Conservation (phyloP, 2,888 invertebrate genomes). For the Cheilosia pagana region DNA sequence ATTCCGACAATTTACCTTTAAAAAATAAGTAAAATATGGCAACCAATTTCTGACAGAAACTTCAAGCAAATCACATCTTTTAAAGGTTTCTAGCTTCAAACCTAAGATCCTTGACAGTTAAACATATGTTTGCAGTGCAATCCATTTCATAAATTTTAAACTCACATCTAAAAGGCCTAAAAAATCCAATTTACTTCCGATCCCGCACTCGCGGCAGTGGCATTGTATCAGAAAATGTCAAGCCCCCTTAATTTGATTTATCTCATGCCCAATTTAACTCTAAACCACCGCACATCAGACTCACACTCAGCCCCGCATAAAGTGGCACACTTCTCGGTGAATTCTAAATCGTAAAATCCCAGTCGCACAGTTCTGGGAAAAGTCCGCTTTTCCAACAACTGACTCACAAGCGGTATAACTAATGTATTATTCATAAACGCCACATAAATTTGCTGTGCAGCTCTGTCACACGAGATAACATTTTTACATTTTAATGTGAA, state of each 20-base stretch:
- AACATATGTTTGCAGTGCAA: no score
- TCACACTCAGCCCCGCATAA: neutral
- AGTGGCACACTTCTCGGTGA: conserved; percentile 2
- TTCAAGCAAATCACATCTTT: no score
- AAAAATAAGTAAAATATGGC: no score
- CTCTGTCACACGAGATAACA: conserved; percentile 50
- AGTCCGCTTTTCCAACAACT: conserved; percentile 36
- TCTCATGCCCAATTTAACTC: conserved; percentile 58
- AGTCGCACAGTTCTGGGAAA: neutral
- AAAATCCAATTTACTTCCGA: no score
- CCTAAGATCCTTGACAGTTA: no score
- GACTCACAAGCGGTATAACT: conserved; percentile 48
- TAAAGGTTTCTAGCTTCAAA: no score
- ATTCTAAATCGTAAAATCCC: conserved; percentile 22
- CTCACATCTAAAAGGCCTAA: neutral
- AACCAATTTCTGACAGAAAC: no score
- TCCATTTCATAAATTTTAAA: no score
- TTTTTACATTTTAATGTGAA: conserved; percentile 71
- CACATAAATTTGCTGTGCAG: conserved; percentile 57
- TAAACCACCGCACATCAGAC: neutral
- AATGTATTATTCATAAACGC: conserved; percentile 66
- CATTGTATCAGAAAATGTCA: conserved; percentile 1
- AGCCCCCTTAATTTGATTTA: conserved; percentile 53
- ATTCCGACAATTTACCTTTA: no score
- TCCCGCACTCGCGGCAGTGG: no score